phyloP scores from a whole-genome alignment of 53 echinoderm and acorn worm genomes.

The Glandiceps talaboti region DNA sequence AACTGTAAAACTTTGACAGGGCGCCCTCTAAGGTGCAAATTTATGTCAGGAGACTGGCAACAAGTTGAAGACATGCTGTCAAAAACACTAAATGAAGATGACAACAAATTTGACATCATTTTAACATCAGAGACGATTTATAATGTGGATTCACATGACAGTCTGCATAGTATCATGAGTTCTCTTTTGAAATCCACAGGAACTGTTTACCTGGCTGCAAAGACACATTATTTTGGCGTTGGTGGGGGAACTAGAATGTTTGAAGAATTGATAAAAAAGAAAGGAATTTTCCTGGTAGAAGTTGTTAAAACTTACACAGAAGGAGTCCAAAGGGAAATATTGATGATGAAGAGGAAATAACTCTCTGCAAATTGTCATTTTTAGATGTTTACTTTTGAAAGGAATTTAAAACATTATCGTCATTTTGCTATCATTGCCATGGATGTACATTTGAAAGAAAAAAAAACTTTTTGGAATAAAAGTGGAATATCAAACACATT shows the following conservation, averaged over 20 bases:
- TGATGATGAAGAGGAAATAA: conserved; percentile 13
- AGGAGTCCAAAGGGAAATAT: conserved; percentile 29
- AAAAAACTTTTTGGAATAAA: too few relatives aligned
- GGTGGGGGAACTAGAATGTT: conserved; percentile 92
- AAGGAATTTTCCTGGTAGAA: conserved; percentile 46
- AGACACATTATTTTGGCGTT: conserved; percentile 99
- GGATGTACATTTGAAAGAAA: too few relatives aligned
- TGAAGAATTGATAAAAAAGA: conserved; percentile 56
- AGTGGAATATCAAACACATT: too few relatives aligned
- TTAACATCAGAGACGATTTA: conserved; percentile 93
- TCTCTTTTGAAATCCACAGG: conserved; percentile 46
- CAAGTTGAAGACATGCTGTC: conserved; percentile 14
- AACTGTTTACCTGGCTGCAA: conserved; percentile 75
- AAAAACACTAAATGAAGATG: not conserved
- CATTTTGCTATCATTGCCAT: too few relatives aligned
- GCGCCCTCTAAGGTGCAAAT: conserved; percentile 13
- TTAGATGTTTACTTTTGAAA: too few relatives aligned
- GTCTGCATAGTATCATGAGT: conserved; percentile 47
- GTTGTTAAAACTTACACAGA: conserved; percentile 36
- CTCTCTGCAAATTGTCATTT: too few relatives aligned
- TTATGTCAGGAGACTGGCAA: conserved; percentile 81
- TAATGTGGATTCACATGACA: conserved; percentile 53
- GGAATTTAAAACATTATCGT: too few relatives aligned
- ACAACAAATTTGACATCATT: conserved; percentile 64
- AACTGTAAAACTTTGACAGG: conserved; percentile 19